A percentile compares a stretch with the other conserved stretches of the same genome.
Conservation (phyloP, 2,797 vertebrate genomes). For the Babyrousa celebensis region DNA sequence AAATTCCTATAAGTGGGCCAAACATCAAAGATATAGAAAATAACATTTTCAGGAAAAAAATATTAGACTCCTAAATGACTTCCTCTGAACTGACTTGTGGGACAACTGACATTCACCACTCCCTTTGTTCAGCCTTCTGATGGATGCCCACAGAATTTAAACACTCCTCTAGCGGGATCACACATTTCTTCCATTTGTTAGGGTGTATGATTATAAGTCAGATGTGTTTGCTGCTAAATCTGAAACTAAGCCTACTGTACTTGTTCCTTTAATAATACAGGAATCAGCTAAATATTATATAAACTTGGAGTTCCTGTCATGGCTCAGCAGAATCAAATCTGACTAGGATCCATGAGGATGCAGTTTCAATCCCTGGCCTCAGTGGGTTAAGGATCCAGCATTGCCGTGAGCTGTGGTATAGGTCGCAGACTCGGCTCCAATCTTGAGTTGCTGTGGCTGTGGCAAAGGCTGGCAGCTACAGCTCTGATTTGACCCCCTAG, state of each 20-base stretch:
- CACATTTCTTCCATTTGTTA: background rate
- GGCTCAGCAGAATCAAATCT: too few relatives aligned
- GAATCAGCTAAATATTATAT: background rate
- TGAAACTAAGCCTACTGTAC: background rate
- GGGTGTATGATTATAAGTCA: background rate
- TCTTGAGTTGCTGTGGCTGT: too few relatives aligned
- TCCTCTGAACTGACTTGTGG: background rate
- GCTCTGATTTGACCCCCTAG: too few relatives aligned
- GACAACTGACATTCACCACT: background rate
- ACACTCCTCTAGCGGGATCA: background rate
- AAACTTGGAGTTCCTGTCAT: background rate
- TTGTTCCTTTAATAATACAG: background rate
- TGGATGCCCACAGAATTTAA: background rate
- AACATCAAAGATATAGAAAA: background rate
- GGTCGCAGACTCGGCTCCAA: too few relatives aligned
- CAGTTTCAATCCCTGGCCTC: too few relatives aligned
- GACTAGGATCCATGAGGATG: too few relatives aligned
- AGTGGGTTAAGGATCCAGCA: too few relatives aligned
- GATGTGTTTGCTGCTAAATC: background rate
- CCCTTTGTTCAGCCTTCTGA: background rate
- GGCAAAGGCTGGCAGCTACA: too few relatives aligned
- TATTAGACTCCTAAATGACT: background rate
- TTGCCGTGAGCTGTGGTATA: too few relatives aligned
- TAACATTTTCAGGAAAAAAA: background rate
- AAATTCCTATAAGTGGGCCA: background rate